Base-by-base conservation (phyloP, 2,113 vertebrate species). In the Brachyhypopomus gauderio region DNA sequence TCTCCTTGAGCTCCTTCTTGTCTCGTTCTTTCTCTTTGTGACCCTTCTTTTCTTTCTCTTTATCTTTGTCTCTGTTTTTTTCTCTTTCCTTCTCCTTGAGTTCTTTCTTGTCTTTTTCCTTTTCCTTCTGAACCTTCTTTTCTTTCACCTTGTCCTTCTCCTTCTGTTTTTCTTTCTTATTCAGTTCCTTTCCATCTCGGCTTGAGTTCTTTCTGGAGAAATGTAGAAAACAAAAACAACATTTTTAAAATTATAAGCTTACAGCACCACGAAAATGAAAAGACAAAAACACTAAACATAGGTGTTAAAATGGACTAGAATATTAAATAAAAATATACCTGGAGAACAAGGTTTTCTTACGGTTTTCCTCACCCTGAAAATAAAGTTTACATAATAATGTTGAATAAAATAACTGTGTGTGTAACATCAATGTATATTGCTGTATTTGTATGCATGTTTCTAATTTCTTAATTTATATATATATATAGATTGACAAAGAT, bases 91-190 rank as follows among this genome's bases (percentile, higher is more conserved):
- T 30, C 30, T 30, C 30, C 30, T 30, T 30, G 30, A 30, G 30
- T 30, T 30, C 30, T 30, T 30, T 90, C 25, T 89, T 87, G 36
- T 85, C 86, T 30, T 30, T 3, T 30, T 30, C 89, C 25, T 89
- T 87, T 41, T 85, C 86, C 80, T 91, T 89, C 67, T 93, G 88
- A 1, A 86, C 77, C 83, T 92, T 91, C 70, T 92, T 92, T 80
- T 90, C 74, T 56, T 83, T 83, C 19, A 34, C 75, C 0, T 59
- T 75, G 41, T 69, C 73, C 36, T 83, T 78, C 62, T 83, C 74
- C 25, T n/a, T 79, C 34, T 82, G 92, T 77, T 91, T 94, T 76
- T 93, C 93, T 72, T 83, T 92, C 83, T 91, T 92, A 36, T 92
- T 93, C 86, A 88, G 83, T 64, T 93, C 92, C 19, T 93, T 93